phyloP scores from a whole-genome alignment of 2,888 invertebrate species.

The Melangyna quadrimaculata region DNA sequence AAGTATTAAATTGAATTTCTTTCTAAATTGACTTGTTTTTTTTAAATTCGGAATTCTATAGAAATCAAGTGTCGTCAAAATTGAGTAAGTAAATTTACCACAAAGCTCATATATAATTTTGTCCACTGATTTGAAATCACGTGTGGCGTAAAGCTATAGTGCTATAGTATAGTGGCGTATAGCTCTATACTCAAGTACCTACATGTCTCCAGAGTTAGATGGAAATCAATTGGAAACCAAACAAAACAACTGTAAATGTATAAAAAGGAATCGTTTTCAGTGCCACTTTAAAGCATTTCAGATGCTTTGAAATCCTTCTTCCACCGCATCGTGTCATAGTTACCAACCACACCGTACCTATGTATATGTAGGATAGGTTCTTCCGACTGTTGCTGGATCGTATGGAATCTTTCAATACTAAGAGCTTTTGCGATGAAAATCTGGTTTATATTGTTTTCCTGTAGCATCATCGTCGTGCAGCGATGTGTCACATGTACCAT shows the following conservation, averaged over 20 bases:
- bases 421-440: slow-evolving; percentile 65
- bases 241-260: slow-evolving; percentile 13
- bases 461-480: slow-evolving; percentile 67
- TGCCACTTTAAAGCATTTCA: slow-evolving; percentile 51
- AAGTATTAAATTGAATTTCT: slow-evolving; percentile 34
- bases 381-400: slow-evolving; percentile 61
- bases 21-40: slow-evolving; percentile 39
- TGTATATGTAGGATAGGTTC: slow-evolving; percentile 45
- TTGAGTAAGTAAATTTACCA: background rate
- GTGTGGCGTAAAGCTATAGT: too few relatives aligned
- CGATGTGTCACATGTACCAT: slow-evolving; percentile 66
- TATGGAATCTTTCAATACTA: slow-evolving; percentile 58
- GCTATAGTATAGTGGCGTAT: too few relatives aligned
- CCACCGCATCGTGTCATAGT: slow-evolving; percentile 38
- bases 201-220: slow-evolving; percentile 4
- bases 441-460: slow-evolving; percentile 72
- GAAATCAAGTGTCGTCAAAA: slow-evolving; percentile 2
- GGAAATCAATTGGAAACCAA: slow-evolving; percentile 34
- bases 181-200: slow-evolving; percentile 41
- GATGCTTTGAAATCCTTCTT: slow-evolving; percentile 53
- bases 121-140: slow-evolving; percentile 27
- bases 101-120: background rate
- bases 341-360: slow-evolving; percentile 25
- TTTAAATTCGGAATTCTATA: background rate
- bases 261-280: slow-evolving; percentile 48